Conservation (phyloP, 2,113 vertebrate species). For the Madoqua kirkii region DNA sequence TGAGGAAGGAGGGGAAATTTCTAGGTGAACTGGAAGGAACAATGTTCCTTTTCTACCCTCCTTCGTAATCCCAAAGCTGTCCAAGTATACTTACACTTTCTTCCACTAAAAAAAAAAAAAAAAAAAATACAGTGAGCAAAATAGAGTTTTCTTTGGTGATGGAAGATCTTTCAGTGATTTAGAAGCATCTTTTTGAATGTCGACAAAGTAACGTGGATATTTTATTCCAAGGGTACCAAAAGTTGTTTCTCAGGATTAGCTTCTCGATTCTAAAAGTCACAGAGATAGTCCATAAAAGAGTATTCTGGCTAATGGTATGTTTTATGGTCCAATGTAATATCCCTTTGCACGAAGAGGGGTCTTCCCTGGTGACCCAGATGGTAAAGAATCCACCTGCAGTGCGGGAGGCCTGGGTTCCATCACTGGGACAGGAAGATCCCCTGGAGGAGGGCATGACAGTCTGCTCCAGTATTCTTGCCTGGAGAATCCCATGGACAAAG, state of each 20-base stretch:
- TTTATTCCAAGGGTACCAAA: not conserved
- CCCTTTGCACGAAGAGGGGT: not conserved
- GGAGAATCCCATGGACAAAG: not conserved
- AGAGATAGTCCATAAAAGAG: not conserved
- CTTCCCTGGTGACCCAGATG: not conserved
- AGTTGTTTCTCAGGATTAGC: not conserved
- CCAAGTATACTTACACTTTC: not conserved
- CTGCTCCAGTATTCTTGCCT: not conserved
- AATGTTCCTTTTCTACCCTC: not conserved
- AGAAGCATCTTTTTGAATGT: not conserved
- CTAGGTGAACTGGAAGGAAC: not conserved
- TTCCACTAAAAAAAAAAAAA: not conserved
- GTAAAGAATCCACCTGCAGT: not conserved
- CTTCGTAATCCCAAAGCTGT: not conserved
- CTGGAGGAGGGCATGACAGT: not conserved
- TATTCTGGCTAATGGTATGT: not conserved
- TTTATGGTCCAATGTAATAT: not conserved
- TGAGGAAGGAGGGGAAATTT: not conserved
- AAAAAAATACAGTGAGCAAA: not conserved
- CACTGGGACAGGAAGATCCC: not conserved
- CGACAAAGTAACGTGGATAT: rapidly evolving
- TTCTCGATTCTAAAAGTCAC: not conserved
- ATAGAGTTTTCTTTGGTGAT: not conserved
- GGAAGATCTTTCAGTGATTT: not conserved
- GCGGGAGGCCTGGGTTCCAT: not conserved